Base-by-base conservation (phyloP, 1,140 invertebrate species). In the Drosophila rhopaloa region DNA sequence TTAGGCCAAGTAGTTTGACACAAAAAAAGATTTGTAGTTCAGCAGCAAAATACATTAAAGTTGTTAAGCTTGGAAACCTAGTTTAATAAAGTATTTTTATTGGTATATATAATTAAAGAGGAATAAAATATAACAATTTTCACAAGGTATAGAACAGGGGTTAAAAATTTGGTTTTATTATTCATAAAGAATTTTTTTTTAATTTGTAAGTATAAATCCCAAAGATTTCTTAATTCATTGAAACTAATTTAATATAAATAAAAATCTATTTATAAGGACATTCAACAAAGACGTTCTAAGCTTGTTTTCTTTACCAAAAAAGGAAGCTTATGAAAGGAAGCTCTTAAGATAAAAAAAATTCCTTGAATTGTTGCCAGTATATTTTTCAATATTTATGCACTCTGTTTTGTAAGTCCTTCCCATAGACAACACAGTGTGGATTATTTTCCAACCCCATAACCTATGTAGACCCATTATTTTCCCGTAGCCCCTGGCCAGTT, bases 401-500 rank as follows among this genome's bases (percentile, higher is more conserved):
- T 68, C 19, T 29, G 37, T 24, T 41, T 66, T 38, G n/a, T 46
- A 37, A 19, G 24, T 44, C 29, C 27, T 32, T 29, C 38, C 29
- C 62, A 65, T 27, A 19, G 58, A 63, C 46, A 62, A 27, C 11
- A 32, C 29, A n/a, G 8, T 29, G 19, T 65, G 38, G 38, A 66
- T 63, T 13, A 46, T 47, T 61, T 74, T 61, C 10, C 55, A 68
- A 54, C 55, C 55, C 55, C 48, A 38, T 71, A 65, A n/a, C 60
- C 63, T 51, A 59, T n/a, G 41, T 40, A 53, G 27, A 46, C 55
- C 48, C 67, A 73, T 60, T 44, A 51, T 61, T 73, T 50, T 46
- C 24, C 29, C 16, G 27, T 27, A 19, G 54, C 24, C 50, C 44
- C 32, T 78, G 78, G 58, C 63, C 82, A 75, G 74, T 75, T 79